phyloP scores from a whole-genome alignment of 1,140 invertebrate genomes.

The Protaetia brevitarsis region DNA sequence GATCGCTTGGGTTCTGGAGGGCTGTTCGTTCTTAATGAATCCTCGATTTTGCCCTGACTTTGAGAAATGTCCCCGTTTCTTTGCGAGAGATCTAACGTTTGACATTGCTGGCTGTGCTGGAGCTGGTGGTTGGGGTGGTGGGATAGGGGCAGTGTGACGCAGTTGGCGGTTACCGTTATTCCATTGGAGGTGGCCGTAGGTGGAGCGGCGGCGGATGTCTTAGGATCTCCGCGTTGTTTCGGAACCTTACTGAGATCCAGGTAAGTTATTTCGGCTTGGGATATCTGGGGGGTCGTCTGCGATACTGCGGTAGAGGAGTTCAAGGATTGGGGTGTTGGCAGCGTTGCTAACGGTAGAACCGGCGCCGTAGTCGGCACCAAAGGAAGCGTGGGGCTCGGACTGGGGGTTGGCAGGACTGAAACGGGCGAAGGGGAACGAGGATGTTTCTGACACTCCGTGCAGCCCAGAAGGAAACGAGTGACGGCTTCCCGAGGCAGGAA shows the following conservation, averaged over 20 bases:
- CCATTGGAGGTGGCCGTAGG: neutral
- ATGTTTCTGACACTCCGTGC: conserved; percentile 88
- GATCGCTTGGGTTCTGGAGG: conserved; percentile 42
- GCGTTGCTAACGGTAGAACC: conserved; percentile 29
- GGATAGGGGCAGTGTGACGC: neutral
- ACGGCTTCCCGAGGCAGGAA: conserved; percentile 93
- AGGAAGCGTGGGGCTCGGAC: conserved; percentile 55
- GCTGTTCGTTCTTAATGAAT: conserved; percentile 30
- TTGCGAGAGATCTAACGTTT: conserved; percentile 29
- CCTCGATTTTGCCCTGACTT: conserved; percentile 37
- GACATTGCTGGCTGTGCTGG: conserved; percentile 27
- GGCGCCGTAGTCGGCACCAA: conserved; percentile 34
- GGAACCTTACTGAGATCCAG: conserved; percentile 27
- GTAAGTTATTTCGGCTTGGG: conserved; percentile 27
- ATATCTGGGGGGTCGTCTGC: neutral
- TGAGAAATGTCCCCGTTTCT: conserved; percentile 31
- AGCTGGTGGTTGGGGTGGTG: conserved; percentile 23
- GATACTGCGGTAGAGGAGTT: conserved; percentile 41
- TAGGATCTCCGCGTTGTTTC: conserved; percentile 24
- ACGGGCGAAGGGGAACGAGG: conserved; percentile 70
- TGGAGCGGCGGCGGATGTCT: neutral
- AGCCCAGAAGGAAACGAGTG: conserved; percentile 89
- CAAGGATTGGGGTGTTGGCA: conserved; percentile 32
- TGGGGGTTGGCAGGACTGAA: conserved; percentile 53
- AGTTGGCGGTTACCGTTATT: conserved; percentile 5